phyloP scores from a whole-genome alignment of 2,888 invertebrate genomes.

The Drosophila kambysellisi region DNA sequence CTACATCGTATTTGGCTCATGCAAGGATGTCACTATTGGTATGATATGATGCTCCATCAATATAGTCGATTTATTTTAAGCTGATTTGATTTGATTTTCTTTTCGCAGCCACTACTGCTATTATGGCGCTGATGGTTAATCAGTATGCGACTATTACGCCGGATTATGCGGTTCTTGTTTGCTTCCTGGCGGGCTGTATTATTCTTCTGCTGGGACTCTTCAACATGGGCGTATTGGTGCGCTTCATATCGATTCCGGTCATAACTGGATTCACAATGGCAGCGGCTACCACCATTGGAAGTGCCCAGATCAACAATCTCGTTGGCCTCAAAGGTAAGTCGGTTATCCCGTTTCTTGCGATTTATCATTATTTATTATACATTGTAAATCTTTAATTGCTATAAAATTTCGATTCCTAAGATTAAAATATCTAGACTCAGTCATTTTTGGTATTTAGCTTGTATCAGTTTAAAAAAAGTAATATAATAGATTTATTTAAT shows the following conservation, averaged over 20 bases:
- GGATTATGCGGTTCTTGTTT: constrained; percentile 90
- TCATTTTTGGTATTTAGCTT: neutral
- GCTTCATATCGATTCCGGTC: constrained; percentile 94
- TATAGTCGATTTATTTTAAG: neutral
- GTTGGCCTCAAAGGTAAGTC: constrained; percentile 88
- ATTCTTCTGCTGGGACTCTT: constrained; percentile 90
- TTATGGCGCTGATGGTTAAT: constrained; percentile 93
- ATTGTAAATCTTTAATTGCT: neutral
- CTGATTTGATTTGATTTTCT: neutral
- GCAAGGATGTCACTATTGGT: constrained; percentile 93
- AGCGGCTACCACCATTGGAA: constrained; percentile 93
- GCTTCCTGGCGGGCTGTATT: constrained; percentile 91
- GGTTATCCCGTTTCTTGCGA: neutral
- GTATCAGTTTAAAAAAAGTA: too few species aligned
- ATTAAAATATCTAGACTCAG: neutral
- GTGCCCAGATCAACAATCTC: constrained; percentile 91
- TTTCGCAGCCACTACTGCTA: constrained; percentile 92
- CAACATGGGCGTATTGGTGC: constrained; percentile 92
- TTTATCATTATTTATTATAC: neutral
- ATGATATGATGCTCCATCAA: constrained; percentile 26
- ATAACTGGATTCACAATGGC: constrained; percentile 94
- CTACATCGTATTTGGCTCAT: constrained; percentile 95
- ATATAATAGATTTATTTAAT: neutral
- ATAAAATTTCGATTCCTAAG: neutral
- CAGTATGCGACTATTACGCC: constrained; percentile 88